These are phyloP conservation scores for Progne subis DNA, from an alignment of 2,113 vertebrate genomes.

Conservation along the genomic window DNA sequence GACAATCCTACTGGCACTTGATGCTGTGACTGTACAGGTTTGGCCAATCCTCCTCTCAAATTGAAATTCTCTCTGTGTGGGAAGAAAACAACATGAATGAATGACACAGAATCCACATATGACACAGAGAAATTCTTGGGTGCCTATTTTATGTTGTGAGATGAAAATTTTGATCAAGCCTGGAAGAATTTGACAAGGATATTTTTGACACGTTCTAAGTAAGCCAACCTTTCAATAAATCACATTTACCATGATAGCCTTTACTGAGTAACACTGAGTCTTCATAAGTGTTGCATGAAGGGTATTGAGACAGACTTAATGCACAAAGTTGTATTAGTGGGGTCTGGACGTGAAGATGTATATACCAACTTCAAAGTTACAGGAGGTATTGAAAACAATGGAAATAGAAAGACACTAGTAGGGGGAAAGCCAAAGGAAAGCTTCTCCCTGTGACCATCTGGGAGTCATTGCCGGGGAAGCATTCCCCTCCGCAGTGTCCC, in stretches of 20 bases:
- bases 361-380: not conserved
- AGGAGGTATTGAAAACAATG: not conserved
- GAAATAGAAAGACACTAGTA: accelerated
- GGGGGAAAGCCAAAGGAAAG: not conserved
- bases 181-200: not conserved
- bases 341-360: not conserved
- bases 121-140: not conserved
- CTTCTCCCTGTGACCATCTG: not conserved
- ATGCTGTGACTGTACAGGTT: not conserved
- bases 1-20: not conserved
- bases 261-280: not conserved
- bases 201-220: not conserved
- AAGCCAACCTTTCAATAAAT: not conserved
- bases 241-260: not conserved
- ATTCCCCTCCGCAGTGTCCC: not conserved
- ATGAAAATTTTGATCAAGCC: not conserved
- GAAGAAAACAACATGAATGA: not conserved
- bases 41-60: not conserved
- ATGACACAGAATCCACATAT: not conserved
- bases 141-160: not conserved
- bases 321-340: not conserved
- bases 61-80: not conserved
- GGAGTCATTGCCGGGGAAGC: not conserved
- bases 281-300: not conserved
- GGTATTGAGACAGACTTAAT: not conserved